phyloP scores from a whole-genome alignment of 2,888 invertebrate species.

The Tipula lateralis region DNA sequence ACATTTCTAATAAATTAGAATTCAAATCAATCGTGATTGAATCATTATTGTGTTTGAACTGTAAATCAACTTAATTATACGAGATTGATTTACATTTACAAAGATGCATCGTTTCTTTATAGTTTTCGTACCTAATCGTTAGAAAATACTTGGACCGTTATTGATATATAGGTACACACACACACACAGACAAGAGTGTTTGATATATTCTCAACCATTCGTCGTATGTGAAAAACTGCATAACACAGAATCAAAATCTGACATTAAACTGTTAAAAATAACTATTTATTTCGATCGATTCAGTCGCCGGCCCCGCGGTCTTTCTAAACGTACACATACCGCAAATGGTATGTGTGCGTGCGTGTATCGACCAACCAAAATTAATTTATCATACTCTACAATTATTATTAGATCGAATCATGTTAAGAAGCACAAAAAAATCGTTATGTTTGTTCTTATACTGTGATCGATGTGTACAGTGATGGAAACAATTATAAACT shows the following conservation, averaged over 20 bases:
- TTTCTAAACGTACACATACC: background rate
- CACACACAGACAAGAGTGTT: too few relatives aligned
- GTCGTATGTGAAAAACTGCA: background rate
- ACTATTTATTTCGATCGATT: background rate
- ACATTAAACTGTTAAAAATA: slow-evolving; percentile 2
- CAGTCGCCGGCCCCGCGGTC: background rate
- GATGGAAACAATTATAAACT: background rate
- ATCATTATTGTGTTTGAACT: background rate
- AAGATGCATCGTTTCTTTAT: background rate
- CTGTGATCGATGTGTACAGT: background rate
- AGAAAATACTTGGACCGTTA: background rate
- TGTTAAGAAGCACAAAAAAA: background rate
- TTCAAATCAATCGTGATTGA: background rate
- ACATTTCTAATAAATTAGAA: background rate
- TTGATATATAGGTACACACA: background rate
- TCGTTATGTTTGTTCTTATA: background rate
- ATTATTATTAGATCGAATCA: slow-evolving; percentile 19
- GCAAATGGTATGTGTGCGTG: background rate
- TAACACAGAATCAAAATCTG: background rate
- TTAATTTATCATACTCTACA: background rate
- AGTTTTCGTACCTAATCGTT: background rate
- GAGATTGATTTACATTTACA: background rate
- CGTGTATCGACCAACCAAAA: background rate
- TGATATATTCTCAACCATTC: background rate
- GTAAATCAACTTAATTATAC: background rate